Evolutionary conservation across 2,888 invertebrate genomes (phyloP), one percentile per base, ranked within the genome.

Genomic region (Epistrophe grossulariae): DNA sequence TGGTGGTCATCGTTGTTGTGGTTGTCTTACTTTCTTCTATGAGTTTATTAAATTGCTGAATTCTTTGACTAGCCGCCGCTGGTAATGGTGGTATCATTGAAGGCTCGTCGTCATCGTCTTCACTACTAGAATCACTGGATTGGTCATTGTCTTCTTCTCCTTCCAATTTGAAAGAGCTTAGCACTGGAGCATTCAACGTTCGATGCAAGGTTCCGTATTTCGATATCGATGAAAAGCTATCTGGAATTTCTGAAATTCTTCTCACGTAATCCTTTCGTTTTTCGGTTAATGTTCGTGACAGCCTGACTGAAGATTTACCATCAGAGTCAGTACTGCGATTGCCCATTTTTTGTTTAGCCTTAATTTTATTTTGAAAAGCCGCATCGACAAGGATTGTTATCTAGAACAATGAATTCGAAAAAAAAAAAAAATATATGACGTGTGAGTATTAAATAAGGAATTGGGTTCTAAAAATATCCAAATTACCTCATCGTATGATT

Each of bases 261-360:
- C 95, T 93, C 0, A 95, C 95, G 93, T 96, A 95, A 89, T 94
- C 94, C 90, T 95, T 95, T 0, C 95, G 93, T 74, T 94, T 95
- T 89, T 95, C 95, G 0, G 95, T 95, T 35, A 95, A 91, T 88
- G 94, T 94, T 50, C 94, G 92, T 2, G 94, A 94, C 4, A 94
- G 90, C 89, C 83, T 82, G 48, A 83, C 80, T 80, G 85, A 80
- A 55, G 77, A 85, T 85, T 88, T 88, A 62, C 88, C 79, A 73
- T 88, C 88, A 0, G 84, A 88, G 62, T 84, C 88, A 80, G 40
- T 84, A 55, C 88, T 88, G 57, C 84, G 88, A 80, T 88, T 88
- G 31, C 88, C 88, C 88, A 88, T 88, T 88, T 83, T 88, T 55
- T 83, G 83, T 55, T 79, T 88, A 70, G 83, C 83, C 83, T 84